Conservation (phyloP, 1,140 invertebrate genomes). For the Limonius californicus region DNA sequence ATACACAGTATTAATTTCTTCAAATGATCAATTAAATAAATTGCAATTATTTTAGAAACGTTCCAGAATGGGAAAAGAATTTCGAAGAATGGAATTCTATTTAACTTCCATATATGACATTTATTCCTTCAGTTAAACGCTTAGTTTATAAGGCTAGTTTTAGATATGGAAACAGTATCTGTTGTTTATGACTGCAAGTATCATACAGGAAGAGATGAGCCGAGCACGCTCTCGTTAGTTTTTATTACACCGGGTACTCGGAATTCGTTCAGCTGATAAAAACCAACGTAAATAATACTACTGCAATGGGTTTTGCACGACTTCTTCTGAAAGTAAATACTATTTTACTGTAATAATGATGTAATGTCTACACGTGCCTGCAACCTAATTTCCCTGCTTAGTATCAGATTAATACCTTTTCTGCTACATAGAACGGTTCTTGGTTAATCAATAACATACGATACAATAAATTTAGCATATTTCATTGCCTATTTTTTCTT, state of each 20-base stretch:
- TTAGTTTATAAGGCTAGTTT: constrained; percentile 4
- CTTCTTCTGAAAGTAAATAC: constrained; percentile 4
- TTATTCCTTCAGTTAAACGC: constrained; percentile 8
- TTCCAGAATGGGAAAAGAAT: not conserved
- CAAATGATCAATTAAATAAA: too few species aligned
- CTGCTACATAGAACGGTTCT: too few species aligned
- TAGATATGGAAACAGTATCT: constrained; percentile 32
- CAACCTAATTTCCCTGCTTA: too few species aligned
- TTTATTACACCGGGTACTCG: constrained; percentile 38
- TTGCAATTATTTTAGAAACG: too few species aligned
- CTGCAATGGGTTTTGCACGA: constrained; percentile 5
- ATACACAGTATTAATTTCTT: too few species aligned
- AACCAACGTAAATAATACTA: constrained; percentile 14
- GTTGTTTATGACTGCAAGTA: constrained; percentile 39
- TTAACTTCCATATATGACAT: constrained; percentile 16
- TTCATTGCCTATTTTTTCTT: too few species aligned
- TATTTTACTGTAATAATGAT: not conserved
- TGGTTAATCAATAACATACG: too few species aligned
- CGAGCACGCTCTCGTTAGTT: constrained; percentile 41
- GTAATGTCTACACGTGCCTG: too few species aligned
- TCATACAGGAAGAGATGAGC: constrained; percentile 40
- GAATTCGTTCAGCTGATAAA: constrained; percentile 13
- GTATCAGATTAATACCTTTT: too few species aligned
- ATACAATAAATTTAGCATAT: too few species aligned
- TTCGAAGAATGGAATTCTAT: constrained; percentile 8